Evolutionary conservation across 2,888 invertebrate species (phyloP).

Genomic region (Callyntrura sp.): DNA sequence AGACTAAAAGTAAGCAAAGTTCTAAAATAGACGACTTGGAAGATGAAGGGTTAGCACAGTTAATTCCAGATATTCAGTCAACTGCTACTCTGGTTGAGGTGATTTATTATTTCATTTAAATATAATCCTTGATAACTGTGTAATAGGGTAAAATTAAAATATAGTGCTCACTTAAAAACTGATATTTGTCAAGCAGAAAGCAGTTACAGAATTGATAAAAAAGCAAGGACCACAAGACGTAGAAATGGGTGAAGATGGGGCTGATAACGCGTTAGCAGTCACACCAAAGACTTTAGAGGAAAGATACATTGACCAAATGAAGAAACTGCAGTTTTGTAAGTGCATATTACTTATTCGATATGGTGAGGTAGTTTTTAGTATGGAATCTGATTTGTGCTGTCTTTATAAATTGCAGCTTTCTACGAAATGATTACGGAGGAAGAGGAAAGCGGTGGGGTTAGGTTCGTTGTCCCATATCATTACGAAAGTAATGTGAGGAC

Average conservation of each 20-base stretch:
- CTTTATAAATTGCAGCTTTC: conserved; percentile 88
- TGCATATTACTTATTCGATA: no score
- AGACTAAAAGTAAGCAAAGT: conserved; percentile 84
- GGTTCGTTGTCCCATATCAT: conserved; percentile 95
- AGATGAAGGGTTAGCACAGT: conserved; percentile 94
- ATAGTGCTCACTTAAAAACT: no score
- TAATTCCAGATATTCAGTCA: conserved; percentile 96
- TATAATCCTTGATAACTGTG: no score
- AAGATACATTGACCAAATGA: conserved; percentile 94
- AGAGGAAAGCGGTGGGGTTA: conserved; percentile 89
- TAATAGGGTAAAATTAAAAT: no score
- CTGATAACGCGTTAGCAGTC: conserved; percentile 83
- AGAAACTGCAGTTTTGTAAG: conserved; percentile 94
- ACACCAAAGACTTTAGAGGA: conserved; percentile 89
- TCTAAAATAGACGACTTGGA: conserved; percentile 89
- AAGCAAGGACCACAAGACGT: conserved; percentile 81
- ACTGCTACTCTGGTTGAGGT: conserved; percentile 86
- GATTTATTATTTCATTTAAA: conserved; percentile 23
- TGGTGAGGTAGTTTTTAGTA: no score
- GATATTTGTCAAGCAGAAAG: conserved; percentile 76
- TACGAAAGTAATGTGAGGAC: conserved; percentile 95
- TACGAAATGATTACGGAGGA: conserved; percentile 95
- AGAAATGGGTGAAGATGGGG: conserved; percentile 81
- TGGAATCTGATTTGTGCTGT: no score
- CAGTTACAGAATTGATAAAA: conserved; percentile 78